Evolutionary conservation across 2,113 vertebrate genomes (phyloP), one percentile per base, ranked within the genome.

Genomic region (Cettia cetti): DNA sequence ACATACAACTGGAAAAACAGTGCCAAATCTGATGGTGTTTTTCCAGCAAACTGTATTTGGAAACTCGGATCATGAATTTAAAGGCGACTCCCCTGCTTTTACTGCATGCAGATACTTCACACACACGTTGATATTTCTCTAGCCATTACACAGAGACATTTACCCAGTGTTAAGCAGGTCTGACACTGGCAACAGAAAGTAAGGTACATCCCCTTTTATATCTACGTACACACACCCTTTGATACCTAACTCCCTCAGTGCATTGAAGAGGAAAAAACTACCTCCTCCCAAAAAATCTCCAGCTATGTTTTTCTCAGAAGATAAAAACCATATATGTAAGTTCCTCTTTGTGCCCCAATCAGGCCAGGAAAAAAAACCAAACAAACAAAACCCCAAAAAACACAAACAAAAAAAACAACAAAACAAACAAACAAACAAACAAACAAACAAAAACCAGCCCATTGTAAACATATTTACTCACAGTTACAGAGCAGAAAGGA

Each of bases 221-320:
- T 44, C 28, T 37, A 1, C 0, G 1, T 35, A 20, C 19, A 28
- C 11, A 30, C 9, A 69, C 5, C 16, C 22, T 40, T 35, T 30
- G 2, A 33, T 69, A 59, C 8, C 8, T 66, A 45, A 72, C 6
- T 52, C 19, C 13, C 10, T 64, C 11, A 1, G 0, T 0, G 0
- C 17, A 15, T 0, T 45, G 23, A 68, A 66, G 22, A 22, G 40
- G 60, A 30, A 66, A 92, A 75, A 33, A 9, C 6, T 53, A 30
- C 3, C 2, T 13, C 11, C 10, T 27, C 4, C 5, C 6, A 31
- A 39, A 70, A 66, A n/a, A n/a, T 33, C 13, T 81, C 15, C 7
- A 45, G 27, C 35, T 87, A 45, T 9, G 5, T 69, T 85, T 82
- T 56, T 79, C 50, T 87, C 33, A 87, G 30, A 87, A 61, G 54